Base-by-base conservation (phyloP, 2,888 invertebrate species). In the Ernsta delagoae region DNA sequence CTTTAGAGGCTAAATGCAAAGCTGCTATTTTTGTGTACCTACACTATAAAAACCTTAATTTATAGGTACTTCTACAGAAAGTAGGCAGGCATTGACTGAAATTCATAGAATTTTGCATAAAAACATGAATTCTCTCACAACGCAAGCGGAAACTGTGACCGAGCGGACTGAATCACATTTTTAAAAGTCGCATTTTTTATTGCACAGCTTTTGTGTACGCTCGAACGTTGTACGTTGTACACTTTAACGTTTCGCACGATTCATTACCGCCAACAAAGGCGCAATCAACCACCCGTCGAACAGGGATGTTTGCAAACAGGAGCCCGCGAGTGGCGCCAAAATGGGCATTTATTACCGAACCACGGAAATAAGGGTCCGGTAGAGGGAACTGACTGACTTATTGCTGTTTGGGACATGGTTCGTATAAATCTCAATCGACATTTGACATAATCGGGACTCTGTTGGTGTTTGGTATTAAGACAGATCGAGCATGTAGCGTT, bases 251-350 rank as follows among this genome's bases (percentile, higher is more conserved):
- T 77, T 77, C 77, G 73, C 74, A 75, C 74, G 76, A 71, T 71
- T 59, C 70, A 71, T 65, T 57, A 65, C 57, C 70, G 56, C 60
- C 65, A 66, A 92, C 91, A 92, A 92, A 88, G 77, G 83, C 56
- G 75, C 80, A 87, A 92, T 92, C 92, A 89, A 77, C 89, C 87
- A 83, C 92, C 91, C 89, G 87, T 75, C 16, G 86, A 69, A 76
- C 70, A n/a, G n/a, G n/a, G 73, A 67, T 84, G 83, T 88, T 87
- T 86, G 82, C 87, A 85, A 89, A 90, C 83, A 86, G 75, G 75
- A 78, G 81, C 81, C 84, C 79, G 78, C 82, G 79, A 76, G 72
- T n/a, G n/a, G n/a, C n/a, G n/a, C n/a, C n/a, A n/a, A n/a, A n/a
- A n/a, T 74, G 73, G 70, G 56, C 72, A 67, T 66, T 68, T 61